Percentiles rank a stretch among this genome's conserved stretches.
Evolutionary conservation across 2,113 vertebrate genomes (phyloP).

Genomic region (Ancistrus triradiatus): DNA sequence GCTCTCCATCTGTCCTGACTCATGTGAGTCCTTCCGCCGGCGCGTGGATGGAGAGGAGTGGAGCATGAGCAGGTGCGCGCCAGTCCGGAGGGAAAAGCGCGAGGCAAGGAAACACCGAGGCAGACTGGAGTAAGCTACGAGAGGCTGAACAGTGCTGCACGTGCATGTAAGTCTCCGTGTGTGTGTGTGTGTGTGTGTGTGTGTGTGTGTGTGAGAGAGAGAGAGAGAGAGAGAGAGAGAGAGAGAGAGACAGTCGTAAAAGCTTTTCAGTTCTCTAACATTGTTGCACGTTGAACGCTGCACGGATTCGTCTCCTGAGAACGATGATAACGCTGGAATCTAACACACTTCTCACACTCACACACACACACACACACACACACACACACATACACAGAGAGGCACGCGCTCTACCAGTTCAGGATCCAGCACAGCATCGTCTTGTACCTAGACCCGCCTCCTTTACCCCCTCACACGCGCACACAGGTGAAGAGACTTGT

Average conservation of each 20-base stretch:
- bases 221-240: too few relatives aligned
- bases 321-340: too few relatives aligned
- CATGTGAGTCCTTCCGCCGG: conserved; percentile 46
- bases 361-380: conserved; percentile 1
- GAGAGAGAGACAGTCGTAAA: too few relatives aligned
- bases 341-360: neutral
- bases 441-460: conserved; percentile 32
- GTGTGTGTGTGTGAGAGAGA: conserved; percentile 58
- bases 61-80: conserved; percentile 44
- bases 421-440: conserved; percentile 25
- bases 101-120: conserved; percentile 40
- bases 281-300: too few relatives aligned
- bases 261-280: conserved; percentile 57
- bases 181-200: conserved; percentile 52
- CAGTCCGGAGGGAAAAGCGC: conserved; percentile 27
- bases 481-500: conserved; percentile 1
- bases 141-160: conserved; percentile 14
- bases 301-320: too few relatives aligned
- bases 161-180: conserved; percentile 35
- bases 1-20: conserved; percentile 29
- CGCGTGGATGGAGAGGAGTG: conserved; percentile 38
- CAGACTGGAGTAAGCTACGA: conserved; percentile 36
- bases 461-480: conserved; percentile 48
- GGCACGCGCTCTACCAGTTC: neutral
- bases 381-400: neutral